phyloP scores from a whole-genome alignment of 2,113 vertebrate genomes.

The Cryptotis parvus region DNA sequence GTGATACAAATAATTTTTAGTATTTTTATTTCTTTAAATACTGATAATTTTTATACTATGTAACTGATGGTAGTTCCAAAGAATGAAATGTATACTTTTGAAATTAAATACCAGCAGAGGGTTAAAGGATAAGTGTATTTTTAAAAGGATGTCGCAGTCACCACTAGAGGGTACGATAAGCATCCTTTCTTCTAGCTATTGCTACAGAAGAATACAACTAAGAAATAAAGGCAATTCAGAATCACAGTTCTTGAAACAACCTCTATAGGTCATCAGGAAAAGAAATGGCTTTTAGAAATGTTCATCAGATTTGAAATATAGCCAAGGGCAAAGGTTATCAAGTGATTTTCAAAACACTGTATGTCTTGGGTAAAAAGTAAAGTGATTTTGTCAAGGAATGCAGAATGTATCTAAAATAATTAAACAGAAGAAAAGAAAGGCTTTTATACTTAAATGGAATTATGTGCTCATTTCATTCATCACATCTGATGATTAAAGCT shows the following conservation, averaged over 20 bases:
- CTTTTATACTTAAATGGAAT: not conserved
- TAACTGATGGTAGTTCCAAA: not conserved
- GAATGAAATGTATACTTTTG: constrained; percentile 28
- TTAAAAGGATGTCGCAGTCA: constrained; percentile 51
- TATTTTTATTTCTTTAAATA: constrained; percentile 19
- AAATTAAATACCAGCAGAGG: not conserved
- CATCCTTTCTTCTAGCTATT: constrained; percentile 68
- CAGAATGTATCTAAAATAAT: constrained; percentile 53
- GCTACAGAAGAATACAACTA: constrained; percentile 40
- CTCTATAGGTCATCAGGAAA: constrained; percentile 37
- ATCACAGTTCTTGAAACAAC: constrained; percentile 46
- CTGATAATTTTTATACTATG: constrained; percentile 10
- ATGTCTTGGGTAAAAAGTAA: constrained; percentile 37
- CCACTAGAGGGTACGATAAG: constrained; percentile 79
- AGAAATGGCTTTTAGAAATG: constrained; percentile 62
- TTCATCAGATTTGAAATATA: constrained; percentile 55
- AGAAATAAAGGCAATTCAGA: constrained; percentile 63
- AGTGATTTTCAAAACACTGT: constrained; percentile 46
- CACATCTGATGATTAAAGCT: constrained; percentile 10
- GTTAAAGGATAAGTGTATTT: constrained; percentile 32
- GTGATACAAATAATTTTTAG: not conserved
- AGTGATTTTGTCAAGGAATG: constrained; percentile 52
- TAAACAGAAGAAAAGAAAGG: not conserved
- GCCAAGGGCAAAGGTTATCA: not conserved
- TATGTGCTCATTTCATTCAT: not conserved